These are phyloP conservation scores for Drepanosiphum platanoidis DNA, from an alignment of 2,888 invertebrate genomes.

Conservation along the genomic window DNA sequence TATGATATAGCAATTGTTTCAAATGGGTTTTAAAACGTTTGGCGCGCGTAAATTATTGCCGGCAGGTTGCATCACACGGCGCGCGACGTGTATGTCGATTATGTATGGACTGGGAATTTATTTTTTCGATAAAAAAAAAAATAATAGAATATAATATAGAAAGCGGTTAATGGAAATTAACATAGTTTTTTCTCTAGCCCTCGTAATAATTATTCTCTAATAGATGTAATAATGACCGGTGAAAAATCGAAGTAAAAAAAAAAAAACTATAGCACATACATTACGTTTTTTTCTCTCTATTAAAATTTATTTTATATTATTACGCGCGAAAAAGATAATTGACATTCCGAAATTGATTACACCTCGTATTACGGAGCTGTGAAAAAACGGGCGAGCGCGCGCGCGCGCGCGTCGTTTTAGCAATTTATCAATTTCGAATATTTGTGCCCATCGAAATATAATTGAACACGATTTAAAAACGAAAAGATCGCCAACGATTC, in stretches of 20 bases:
- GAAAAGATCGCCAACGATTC: slow-evolving; percentile 8
- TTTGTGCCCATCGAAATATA: background rate
- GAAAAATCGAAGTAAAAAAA: background rate
- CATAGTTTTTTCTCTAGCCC: background rate
- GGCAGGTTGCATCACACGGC: background rate
- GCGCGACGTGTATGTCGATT: too few relatives aligned
- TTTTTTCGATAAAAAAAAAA: background rate
- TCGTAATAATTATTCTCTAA: background rate
- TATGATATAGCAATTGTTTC: slow-evolving; percentile 1
- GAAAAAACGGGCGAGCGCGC: too few relatives aligned
- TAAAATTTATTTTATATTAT: slow-evolving; percentile 1
- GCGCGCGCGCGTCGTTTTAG: background rate
- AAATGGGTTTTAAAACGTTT: slow-evolving; percentile 1
- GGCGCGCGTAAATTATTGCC: slow-evolving; percentile 7
- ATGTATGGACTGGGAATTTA: background rate
- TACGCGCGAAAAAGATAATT: background rate
- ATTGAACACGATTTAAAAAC: background rate
- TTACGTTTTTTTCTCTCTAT: too few relatives aligned
- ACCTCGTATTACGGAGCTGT: background rate
- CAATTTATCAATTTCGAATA: background rate
- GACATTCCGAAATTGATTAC: slow-evolving; percentile 2
- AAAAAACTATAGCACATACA: too few relatives aligned
- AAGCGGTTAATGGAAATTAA: slow-evolving; percentile 9
- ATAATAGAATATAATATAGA: background rate
- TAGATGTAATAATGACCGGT: background rate